These are phyloP conservation scores for Enteromius argenteus DNA, from an alignment of 2,797 vertebrate genomes.

Conservation along the genomic window DNA sequence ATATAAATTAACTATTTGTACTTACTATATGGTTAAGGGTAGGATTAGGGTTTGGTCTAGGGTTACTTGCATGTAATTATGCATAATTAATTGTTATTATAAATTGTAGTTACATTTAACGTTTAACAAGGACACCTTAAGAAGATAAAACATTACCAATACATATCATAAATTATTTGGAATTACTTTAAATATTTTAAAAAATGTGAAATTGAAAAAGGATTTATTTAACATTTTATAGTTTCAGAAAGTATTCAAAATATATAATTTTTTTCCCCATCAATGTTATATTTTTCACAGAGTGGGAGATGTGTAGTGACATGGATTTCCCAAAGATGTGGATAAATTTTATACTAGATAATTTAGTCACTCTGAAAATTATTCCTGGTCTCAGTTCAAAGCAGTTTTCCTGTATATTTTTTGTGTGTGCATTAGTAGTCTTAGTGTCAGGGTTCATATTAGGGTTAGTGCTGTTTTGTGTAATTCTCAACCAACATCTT, in stretches of 20 bases:
- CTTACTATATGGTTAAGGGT: background rate
- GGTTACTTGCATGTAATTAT: background rate
- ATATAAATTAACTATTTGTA: background rate
- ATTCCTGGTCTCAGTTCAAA: background rate
- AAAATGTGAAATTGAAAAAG: too few species aligned
- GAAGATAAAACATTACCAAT: too few species aligned
- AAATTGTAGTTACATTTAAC: too few species aligned
- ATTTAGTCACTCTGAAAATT: background rate
- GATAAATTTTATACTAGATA: background rate
- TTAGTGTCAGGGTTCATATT: slow-evolving; percentile 13
- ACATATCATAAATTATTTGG: too few species aligned
- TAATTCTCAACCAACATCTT: slow-evolving; percentile 21
- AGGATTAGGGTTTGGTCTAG: background rate
- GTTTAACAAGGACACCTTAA: too few species aligned
- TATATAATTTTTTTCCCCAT: too few species aligned
- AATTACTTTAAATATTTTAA: too few species aligned
- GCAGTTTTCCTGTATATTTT: background rate
- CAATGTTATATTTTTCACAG: background rate
- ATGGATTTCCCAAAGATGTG: background rate
- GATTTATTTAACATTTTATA: background rate
- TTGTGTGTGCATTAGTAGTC: background rate
- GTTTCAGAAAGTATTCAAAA: background rate
- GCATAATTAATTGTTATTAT: background rate
- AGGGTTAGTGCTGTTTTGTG: slow-evolving; percentile 18
- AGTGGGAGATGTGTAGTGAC: background rate